These are phyloP conservation scores for Tryphoninae sp. DNA, from an alignment of 2,888 invertebrate species.

Conservation along the genomic window DNA sequence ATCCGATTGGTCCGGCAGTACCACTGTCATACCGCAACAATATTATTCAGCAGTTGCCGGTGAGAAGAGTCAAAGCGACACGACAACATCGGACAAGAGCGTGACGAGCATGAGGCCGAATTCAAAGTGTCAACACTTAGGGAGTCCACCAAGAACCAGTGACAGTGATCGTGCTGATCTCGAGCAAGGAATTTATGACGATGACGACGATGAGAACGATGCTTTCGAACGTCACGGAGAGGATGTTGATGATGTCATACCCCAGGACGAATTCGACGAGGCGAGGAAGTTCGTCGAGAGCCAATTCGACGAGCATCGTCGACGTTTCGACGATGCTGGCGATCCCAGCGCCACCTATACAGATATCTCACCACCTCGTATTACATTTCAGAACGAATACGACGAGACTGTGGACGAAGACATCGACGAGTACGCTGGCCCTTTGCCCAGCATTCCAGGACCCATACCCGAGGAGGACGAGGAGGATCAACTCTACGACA, in stretches of 20 bases:
- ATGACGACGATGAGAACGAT: constrained; percentile 52
- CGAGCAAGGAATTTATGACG: constrained; percentile 33
- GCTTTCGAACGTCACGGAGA: constrained; percentile 48
- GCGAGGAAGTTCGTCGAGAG: constrained; percentile 77
- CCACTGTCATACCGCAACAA: constrained; percentile 86
- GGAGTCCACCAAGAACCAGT: constrained; percentile 63
- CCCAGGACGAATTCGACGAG: constrained; percentile 73
- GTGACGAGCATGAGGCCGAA: constrained; percentile 78
- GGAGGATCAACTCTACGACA: constrained; percentile 78
- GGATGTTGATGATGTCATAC: constrained; percentile 32
- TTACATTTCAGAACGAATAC: constrained; percentile 74
- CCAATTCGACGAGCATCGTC: constrained; percentile 75
- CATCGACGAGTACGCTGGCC: constrained; percentile 72
- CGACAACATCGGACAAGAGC: constrained; percentile 79
- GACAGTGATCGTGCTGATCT: constrained; percentile 45
- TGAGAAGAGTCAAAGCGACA: constrained; percentile 79
- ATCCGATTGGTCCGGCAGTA: constrained; percentile 92
- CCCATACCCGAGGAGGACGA: constrained; percentile 78
- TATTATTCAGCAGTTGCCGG: constrained; percentile 72
- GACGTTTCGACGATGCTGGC: constrained; percentile 67
- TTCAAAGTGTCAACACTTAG: constrained; percentile 74
- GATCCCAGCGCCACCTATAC: constrained; percentile 65
- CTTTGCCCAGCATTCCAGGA: constrained; percentile 69
- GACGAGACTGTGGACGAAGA: constrained; percentile 76
- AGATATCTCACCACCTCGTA: constrained; percentile 76